Base-by-base conservation (phyloP, 2,113 vertebrate genomes). In the Monopterus albus region DNA sequence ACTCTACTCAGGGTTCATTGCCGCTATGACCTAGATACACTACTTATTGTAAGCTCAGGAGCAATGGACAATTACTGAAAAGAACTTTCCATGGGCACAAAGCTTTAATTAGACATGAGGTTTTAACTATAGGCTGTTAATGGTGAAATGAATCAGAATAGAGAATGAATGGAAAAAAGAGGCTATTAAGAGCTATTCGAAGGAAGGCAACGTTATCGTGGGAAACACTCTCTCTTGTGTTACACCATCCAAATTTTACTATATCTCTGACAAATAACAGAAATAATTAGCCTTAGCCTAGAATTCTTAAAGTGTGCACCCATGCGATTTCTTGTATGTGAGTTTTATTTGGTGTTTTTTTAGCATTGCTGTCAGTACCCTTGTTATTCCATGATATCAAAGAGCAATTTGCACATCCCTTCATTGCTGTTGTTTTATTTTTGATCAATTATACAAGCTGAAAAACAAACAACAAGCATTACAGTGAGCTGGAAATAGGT, bases 11-110 rank as follows among this genome's bases (percentile, higher is more conserved):
- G 72, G 74, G 68, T 76, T 81, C 62, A 75, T 62, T 20, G 33
- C 63, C 35, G 63, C 76, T 56, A 72, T 81, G 84, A 87, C 84
- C 84, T 51, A 84, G 45, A 88, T 87, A 82, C 29, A 18, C 53
- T 15, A 21, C 60, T 58, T 25, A n/a, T n/a, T n/a, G n/a, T n/a
- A 46, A 70, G 38, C 75, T 43, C 12, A 2, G 39, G 47, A 64
- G 68, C 76, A 64, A 6, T 23, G 45, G 73, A 72, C 71, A 77
- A 66, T 81, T 78, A 75, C 60, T 76, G 59, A 67, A 84, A 70
- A 75, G 66, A 86, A 39, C 33, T 83, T 71, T 79, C 66, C 59
- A 61, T 26, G 9, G 51, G 68, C 72, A 86, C 72, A 86, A 81
- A 61, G 43, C 46, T 31, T 71, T 75, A 69, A 88, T 90, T 74